Base-by-base conservation (phyloP, 2,888 invertebrate genomes). In the Bombylius discolor region DNA sequence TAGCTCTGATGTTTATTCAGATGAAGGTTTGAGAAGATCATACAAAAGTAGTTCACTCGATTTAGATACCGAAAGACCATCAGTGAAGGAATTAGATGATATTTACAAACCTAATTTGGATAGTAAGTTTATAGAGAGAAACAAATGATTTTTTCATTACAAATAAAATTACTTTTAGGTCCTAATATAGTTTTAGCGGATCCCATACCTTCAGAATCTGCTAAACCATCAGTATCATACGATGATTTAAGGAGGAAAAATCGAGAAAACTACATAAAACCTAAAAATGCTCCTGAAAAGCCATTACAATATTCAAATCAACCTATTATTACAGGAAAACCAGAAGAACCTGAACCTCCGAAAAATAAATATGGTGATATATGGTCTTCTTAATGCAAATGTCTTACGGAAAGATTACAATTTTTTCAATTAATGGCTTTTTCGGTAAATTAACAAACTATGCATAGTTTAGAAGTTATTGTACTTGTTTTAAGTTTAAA, bases 241-340 rank as follows among this genome's bases (percentile, higher is more conserved):
- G 88, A 88, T 45, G 87, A 88, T 63, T 70, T 89, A 58, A 78
- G 89, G 31, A 79, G 78, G 52, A 78, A 77, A 65, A 88, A 89
- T 73, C 76, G 89, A 51, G 82, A 82, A 46, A 82, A 84, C 39
- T 81, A 80, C 67, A 70, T 67, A 56, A 71, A 66, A 52, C 63
- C 66, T 33, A 67, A 68, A 50, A 67, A 61, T 55, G 64, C 64
- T 1, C 64, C 67, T 5, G 68, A 68, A 23, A 60, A 63, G 7
- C 66, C 67, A 7, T 56, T 61, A 42, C 58, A 57, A 46, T 23
- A 55, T 33, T 42, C 12, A 23, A 56, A 52, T n/a, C 49, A 5
- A 23, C 47, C 45, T 8, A 49, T 32, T 8, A 56, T 52, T 14
- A 42, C 52, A n/a, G 52, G 36, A 23, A 48, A 53, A 12, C 45